Conservation (phyloP, 30 jellyfish, hydroid and myxozoan genomes). For the Calvadosia cruxmelitensis region DNA sequence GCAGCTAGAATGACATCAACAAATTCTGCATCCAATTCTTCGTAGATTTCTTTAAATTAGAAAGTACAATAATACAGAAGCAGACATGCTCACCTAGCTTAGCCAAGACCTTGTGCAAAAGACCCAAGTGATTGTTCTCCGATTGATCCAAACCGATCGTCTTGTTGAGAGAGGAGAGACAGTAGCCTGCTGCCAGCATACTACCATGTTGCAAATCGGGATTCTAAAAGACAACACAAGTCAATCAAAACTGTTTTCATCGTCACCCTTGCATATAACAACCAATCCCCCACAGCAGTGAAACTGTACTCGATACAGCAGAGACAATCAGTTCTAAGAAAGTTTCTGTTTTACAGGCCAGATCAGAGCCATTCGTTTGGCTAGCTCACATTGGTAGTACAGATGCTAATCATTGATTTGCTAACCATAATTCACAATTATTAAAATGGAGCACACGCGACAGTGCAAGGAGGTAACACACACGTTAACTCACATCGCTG, state of each 20-base stretch:
- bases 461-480: no score
- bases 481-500: constrained; percentile 11
- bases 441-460: no score
- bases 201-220: constrained; percentile 35
- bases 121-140: background rate
- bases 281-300: background rate
- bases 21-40: no score
- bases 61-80: background rate
- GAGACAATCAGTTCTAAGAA: background rate
- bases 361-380: background rate
- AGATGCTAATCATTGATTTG: no score
- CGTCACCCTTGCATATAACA: background rate
- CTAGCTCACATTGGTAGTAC: no score
- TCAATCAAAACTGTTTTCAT: no score
- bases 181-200: constrained; percentile 31
- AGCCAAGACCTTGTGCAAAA: constrained; percentile 13
- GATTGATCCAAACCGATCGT: background rate
- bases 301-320: background rate
- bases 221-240: no score
- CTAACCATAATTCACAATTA: no score
- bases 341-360: background rate
- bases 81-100: constrained; percentile 16
- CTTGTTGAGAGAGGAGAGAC: constrained; percentile 11
- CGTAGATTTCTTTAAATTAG: no score
- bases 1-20: no score